These are phyloP conservation scores for Coranthus polyacanthus DNA, from an alignment of 2,797 vertebrate genomes.

Conservation along the genomic window DNA sequence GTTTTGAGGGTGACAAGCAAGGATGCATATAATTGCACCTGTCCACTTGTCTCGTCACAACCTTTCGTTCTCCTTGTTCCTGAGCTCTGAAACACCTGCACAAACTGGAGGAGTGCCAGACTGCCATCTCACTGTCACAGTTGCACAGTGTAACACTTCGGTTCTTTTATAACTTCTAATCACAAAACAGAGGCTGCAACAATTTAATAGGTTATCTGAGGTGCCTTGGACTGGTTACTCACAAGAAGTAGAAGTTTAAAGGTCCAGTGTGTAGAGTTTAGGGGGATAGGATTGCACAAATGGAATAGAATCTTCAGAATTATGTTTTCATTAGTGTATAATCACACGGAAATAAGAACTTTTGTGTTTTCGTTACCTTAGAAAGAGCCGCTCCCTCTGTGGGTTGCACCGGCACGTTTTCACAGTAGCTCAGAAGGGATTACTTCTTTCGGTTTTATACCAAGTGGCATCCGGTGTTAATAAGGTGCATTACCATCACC, in stretches of 20 bases:
- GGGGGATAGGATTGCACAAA: no score
- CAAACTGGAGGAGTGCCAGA: constrained; percentile 54
- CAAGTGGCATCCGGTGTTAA: no score
- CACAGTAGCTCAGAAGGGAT: no score
- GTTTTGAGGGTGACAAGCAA: constrained; percentile 33
- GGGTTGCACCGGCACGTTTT: no score
- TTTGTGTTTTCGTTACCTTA: no score
- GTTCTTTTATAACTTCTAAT: neutral
- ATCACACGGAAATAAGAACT: no score
- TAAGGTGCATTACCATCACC: no score
- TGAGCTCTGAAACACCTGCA: constrained; percentile 66
- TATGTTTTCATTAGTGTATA: no score
- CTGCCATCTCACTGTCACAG: constrained; percentile 30
- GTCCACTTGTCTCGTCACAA: constrained; percentile 50
- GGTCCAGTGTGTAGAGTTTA: no score
- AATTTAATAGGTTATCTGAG: neutral
- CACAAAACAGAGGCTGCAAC: neutral
- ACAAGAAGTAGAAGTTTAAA: neutral
- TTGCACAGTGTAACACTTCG: neutral
- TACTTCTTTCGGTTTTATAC: no score
- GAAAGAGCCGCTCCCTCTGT: no score
- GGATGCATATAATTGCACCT: constrained; percentile 32
- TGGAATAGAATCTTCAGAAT: no score
- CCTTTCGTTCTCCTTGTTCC: constrained; percentile 53
- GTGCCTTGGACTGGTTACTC: neutral